A percentile compares a stretch with the other conserved stretches of the same genome.
phyloP scores from a whole-genome alignment of 2,797 vertebrate genomes.

The Adelosebastes latens region DNA sequence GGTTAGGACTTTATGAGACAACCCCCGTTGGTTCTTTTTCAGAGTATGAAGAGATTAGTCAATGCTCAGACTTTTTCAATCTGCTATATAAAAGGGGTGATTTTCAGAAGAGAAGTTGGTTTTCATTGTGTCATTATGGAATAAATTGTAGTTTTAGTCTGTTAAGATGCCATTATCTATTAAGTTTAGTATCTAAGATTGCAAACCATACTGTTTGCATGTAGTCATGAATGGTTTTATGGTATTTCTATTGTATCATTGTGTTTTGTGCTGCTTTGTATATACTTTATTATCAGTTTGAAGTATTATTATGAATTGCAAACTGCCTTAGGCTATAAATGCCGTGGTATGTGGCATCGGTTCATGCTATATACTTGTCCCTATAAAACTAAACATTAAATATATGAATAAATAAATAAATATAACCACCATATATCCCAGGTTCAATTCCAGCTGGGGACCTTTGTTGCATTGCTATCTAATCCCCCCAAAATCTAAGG shows the following conservation, averaged over 20 bases:
- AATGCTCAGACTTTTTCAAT: background rate
- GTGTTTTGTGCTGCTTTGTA: background rate
- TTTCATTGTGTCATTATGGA: background rate
- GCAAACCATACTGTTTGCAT: background rate
- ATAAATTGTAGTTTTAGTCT: background rate
- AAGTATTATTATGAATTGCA: background rate
- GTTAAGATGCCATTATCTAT: background rate
- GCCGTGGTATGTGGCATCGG: background rate
- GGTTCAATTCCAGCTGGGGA: background rate
- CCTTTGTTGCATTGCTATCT: background rate
- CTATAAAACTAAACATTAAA: background rate
- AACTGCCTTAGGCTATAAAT: background rate
- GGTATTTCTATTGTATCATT: background rate
- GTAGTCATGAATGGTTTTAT: background rate
- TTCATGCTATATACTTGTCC: background rate
- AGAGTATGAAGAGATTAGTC: slow-evolving; percentile 8
- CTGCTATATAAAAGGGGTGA: background rate
- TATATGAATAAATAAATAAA: background rate
- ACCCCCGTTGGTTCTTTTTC: slow-evolving; percentile 17
- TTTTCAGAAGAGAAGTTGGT: background rate
- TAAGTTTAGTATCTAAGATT: background rate
- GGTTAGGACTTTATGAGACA: slow-evolving; percentile 18
- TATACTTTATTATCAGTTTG: background rate
- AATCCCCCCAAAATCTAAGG: background rate
- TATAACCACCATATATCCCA: background rate